Base-by-base conservation (phyloP, 2,113 vertebrate species). In the Nothobranchius kuhntae region DNA sequence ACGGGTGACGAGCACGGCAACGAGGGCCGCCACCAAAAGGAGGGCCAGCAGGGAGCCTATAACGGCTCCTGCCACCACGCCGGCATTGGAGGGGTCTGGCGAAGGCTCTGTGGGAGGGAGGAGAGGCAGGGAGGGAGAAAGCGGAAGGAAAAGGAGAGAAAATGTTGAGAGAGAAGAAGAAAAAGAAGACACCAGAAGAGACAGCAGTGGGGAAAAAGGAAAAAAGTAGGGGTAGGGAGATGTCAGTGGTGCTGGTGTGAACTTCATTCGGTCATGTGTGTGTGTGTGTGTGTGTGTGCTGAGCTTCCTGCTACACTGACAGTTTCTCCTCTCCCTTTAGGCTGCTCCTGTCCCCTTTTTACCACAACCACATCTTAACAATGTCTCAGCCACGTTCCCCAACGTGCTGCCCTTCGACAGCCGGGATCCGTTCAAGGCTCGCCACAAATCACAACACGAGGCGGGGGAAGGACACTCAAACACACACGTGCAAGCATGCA, bases 1-100 rank as follows among this genome's bases (percentile, higher is more conserved):
- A 73, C 92, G 89, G 76, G 91, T 87, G 87, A 94, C 86, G 73
- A 94, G 86, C 72, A 94, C 86, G 26, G 85, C 84, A 65, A 92
- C 58, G 60, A 94, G 91, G 47, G 86, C 89, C 12, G 85, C 90
- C n/a, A 96, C 88, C 82, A 96, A 83, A 68, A 95, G 89, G 63
- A 96, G 76, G 77, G 93, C 93, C 85, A 96, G 92, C 56, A 94
- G 87, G 74, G 92, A 94, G 81, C 93, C 95, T 81, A 95, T 94
- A 79, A 95, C 91, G 54, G 93, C 94, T 78, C 93, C 94, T 3
- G 93, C 95, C 80, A 96, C 89, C 65, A 94, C 91, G 63, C 95
- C 95, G 0, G 80, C 82, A 38, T 93, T 91, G 87, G 92, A 89
- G 21, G 87, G 69, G 83, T 80, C 90, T 78, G 85, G 88, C 82